Evolutionary conservation across 30 jellyfish, hydroid and myxozoan genomes (phyloP), one percentile per base, ranked within the genome.

Genomic region (Morbakka virulenta): DNA sequence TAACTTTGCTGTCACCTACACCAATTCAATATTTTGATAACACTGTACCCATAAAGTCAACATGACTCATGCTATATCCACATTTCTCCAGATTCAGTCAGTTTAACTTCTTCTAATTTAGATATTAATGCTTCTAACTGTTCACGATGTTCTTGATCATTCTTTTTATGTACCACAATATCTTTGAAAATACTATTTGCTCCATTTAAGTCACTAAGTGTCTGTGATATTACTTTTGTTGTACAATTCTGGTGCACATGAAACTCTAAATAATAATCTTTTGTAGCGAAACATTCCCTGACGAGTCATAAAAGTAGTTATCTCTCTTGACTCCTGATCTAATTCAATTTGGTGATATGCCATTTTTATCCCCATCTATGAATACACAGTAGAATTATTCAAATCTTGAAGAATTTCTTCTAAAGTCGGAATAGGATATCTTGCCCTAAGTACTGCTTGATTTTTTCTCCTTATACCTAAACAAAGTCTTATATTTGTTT

Each of bases 381-480:
- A 53, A 32, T 53, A 76, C 25, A 76, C 34, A 14, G 52, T 17
- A 12, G 81, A 0, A 1, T 47, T 67, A 31, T 57, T 57, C 22
- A 61, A 68, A 49, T 76, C 33, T 6, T n/a, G 32, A 6, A 36
- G 2, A 24, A 76, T 62, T 24, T 62, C 87, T 3, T 63, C 85
- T n/a, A 76, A 35, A 32, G 87, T 76, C 4, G 85, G 87, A 4
- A 61, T 31, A 57, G 84, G 83, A 36, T 53, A 41, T 32, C 87
- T 61, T 17, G 14, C 81, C 20, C 87, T 22, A 29, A n/a, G 3
- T 13, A 76, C 49, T 6, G 69, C 87, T 50, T 57, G 0, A 61
- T 76, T 76, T 2, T 26, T 57, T 22, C 0, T 26, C 0, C 83
- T 31, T 81, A 76, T 57, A 36, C 62, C 84, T 3, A 76, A 65